Evolutionary conservation across 2,113 vertebrate species (phyloP), one percentile per base, ranked within the genome.

Genomic region (Elephantulus edwardii): DNA sequence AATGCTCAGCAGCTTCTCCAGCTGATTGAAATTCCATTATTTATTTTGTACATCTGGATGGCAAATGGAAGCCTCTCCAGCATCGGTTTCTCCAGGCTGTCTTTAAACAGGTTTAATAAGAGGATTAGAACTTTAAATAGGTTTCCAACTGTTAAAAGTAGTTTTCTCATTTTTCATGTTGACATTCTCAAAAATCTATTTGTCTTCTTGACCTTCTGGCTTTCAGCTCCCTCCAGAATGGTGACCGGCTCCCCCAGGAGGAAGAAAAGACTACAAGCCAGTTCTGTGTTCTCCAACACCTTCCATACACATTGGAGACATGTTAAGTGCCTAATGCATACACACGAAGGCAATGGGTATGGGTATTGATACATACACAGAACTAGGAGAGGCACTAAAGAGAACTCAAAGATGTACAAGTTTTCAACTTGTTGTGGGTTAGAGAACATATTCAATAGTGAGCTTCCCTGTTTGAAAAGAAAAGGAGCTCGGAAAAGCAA

Each of bases 121-220:
- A 93, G 83, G 90, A 95, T 66, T 20, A 92, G 87, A 76, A 95
- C 46, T 56, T n/a, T 85, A 95, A 90, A 84, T 30, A 93, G 71
- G 70, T 28, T 60, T 95, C 92, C 82, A 84, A 94, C 70, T 81
- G 86, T 86, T 89, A 86, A 93, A 88, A 94, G 33, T 92, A 58
- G 84, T 90, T 94, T 83, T 90, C 72, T 68, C 44, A 83, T 96
- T 96, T 95, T 90, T 92, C 54, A 78, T 56, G 78, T 93, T 93
- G 96, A 86, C 35, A 88, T 83, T 81, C 91, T 90, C 91, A 84
- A 77, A n/a, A 96, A 42, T 33, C 48, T 91, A 91, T 89, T 92
- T 95, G 62, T 95, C 78, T 96, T 93, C 93, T 93, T 90, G 88
- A 92, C 72, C 91, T 89, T 94, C 81, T 94, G 85, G 85, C 71